Percentiles rank a stretch among this genome's conserved stretches.
These are phyloP conservation scores for Ptychodera flava DNA, from an alignment of 35 echinoderm and acorn worm species.

Conservation along the genomic window DNA sequence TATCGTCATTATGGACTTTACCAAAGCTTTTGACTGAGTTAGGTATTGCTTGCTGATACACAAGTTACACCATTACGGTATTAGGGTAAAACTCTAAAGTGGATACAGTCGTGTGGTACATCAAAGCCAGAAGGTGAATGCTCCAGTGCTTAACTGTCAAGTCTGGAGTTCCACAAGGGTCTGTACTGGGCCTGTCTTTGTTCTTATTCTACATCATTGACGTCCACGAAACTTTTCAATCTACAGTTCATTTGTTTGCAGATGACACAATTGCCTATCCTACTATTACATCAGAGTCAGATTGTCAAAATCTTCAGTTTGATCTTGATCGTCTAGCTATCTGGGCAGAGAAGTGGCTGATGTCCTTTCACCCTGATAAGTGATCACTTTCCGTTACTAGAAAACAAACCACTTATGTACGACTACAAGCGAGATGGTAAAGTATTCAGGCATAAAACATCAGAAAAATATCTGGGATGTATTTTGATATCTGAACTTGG, in stretches of 20 bases:
- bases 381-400: too few species aligned
- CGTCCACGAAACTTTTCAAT: slow-evolving; percentile 1
- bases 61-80: neutral
- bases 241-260: neutral
- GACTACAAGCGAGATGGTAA: too few species aligned
- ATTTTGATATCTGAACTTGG: too few species aligned
- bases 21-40: slow-evolving; percentile 42
- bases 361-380: slow-evolving; percentile 1
- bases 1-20: too few species aligned
- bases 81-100: neutral
- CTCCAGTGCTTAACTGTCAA: slow-evolving; percentile 12
- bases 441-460: too few species aligned
- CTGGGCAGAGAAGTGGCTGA: neutral
- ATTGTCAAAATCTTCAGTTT: neutral
- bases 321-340: slow-evolving; percentile 13
- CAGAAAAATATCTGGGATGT: too few species aligned
- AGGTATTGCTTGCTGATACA: slow-evolving; percentile 20
- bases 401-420: too few species aligned
- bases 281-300: neutral
- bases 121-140: neutral
- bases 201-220: slow-evolving; percentile 28
- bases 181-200: slow-evolving; percentile 13
- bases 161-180: slow-evolving; percentile 17
- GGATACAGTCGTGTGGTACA: neutral
- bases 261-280: neutral